These are phyloP conservation scores for Zonitis immaculata DNA, from an alignment of 2,888 invertebrate species.

Conservation along the genomic window DNA sequence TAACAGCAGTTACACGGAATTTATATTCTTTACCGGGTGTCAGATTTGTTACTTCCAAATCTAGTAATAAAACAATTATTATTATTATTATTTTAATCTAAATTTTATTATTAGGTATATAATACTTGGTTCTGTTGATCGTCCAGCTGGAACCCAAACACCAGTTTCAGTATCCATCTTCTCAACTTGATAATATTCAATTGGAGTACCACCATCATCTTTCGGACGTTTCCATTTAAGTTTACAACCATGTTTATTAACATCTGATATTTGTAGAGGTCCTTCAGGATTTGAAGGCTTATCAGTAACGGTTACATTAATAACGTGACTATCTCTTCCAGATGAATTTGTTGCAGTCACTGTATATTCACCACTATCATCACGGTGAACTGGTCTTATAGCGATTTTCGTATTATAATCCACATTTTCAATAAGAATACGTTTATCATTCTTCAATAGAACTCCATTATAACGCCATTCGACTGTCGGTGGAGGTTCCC, in stretches of 20 bases:
- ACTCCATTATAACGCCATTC: conserved; percentile 88
- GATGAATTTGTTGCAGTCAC: conserved; percentile 83
- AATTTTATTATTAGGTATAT: too few species aligned
- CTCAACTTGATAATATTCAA: conserved; percentile 95
- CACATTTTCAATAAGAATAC: conserved; percentile 73
- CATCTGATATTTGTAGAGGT: conserved; percentile 81
- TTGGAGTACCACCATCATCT: conserved; percentile 92
- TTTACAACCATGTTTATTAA: conserved; percentile 89
- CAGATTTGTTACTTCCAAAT: conserved; percentile 75
- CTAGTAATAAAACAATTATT: too few species aligned
- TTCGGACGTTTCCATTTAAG: conserved; percentile 93
- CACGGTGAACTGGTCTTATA: conserved; percentile 73
- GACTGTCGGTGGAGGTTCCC: conserved; percentile 91
- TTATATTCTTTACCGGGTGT: conserved; percentile 90
- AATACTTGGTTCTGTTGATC: conserved; percentile 72
- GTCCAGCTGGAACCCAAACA: conserved; percentile 82
- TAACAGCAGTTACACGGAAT: conserved; percentile 94
- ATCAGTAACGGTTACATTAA: conserved; percentile 80
- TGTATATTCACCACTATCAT: conserved; percentile 82
- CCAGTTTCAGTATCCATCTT: conserved; percentile 89
- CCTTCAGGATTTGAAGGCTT: conserved; percentile 87
- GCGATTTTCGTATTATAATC: conserved; percentile 86
- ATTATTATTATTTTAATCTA: too few species aligned
- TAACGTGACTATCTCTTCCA: conserved; percentile 77
- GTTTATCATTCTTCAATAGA: conserved; percentile 63